Evolutionary conservation across 2,888 invertebrate species (phyloP), one percentile per base, ranked within the genome.

Genomic region (Cataglyphis cursor): DNA sequence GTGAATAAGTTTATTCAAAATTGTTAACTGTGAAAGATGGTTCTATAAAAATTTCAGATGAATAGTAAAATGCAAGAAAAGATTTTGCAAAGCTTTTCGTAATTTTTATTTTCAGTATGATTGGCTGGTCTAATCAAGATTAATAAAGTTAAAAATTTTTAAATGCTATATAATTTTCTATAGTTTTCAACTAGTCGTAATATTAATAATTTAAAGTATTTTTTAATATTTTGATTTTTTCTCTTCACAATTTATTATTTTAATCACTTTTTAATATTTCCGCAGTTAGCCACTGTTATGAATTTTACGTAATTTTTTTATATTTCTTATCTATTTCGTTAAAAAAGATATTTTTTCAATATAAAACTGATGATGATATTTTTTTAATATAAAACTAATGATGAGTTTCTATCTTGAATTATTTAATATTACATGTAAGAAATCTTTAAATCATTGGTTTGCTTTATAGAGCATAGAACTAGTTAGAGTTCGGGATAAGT

Each of bases 181-280:
- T 41, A n/a, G 15, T 35, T 70, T 35, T 51, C 28, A 21, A 35
- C 1, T 3, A 21, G 2, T 68, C 4, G n/a, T 44, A 1, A 70
- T 15, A 21, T 21, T 4, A 12, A n/a, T 10, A 70, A 70, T 70
- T 54, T 4, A 21, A 1, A 70, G 5, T 2, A 2, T 21, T 54
- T 51, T 9, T 70, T 3, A 35, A 15, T 31, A 41, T 70, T 70
- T 68, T 70, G 51, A 70, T 70, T 9, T 48, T 44, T 44, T 28
- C 2, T 31, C 2, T 15, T 1, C 1, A 21, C n/a, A 68, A 68
- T 68, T 51, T n/a, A 51, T 68, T 48, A 8, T 21, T 4, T 68
- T 68, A 48, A 3, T 31, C 4, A 51, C 0, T 51, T 51, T 51
- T 2, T 51, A 0, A 31, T 68, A 41, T n/a, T 15, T 51, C 2